These are phyloP conservation scores for Lysiphlebus fabarum DNA, from an alignment of 1,140 invertebrate genomes.

Conservation along the genomic window DNA sequence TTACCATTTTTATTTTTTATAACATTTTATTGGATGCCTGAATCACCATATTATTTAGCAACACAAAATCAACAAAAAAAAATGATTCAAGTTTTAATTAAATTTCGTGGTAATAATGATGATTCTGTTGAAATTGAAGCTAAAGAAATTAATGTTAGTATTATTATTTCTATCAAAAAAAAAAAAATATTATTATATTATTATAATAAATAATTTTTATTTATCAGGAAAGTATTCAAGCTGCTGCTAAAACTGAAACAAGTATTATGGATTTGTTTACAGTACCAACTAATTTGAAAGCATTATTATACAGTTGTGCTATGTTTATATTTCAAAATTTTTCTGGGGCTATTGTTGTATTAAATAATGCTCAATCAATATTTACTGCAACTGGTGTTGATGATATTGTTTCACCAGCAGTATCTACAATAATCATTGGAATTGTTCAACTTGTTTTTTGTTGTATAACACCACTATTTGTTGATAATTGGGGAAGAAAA, in stretches of 20 bases:
- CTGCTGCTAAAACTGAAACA: conserved; percentile 55
- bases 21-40: no score
- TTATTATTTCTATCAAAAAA: no score
- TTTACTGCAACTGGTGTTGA: conserved; percentile 63
- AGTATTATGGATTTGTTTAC: conserved; percentile 60
- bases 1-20: no score
- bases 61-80: no score
- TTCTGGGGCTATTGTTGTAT: conserved; percentile 77
- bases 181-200: background rate
- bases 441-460: conserved; percentile 69
- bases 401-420: conserved; percentile 53
- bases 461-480: conserved; percentile 65
- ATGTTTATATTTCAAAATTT: conserved; percentile 74
- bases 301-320: conserved; percentile 66
- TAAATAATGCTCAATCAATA: conserved; percentile 76
- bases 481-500: conserved; percentile 72
- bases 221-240: conserved; percentile 53
- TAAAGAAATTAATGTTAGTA: conserved; percentile 36
- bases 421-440: conserved; percentile 77
- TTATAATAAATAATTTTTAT: background rate
- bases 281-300: conserved; percentile 59
- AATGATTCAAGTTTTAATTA: no score
- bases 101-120: no score
- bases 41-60: no score
- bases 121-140: background rate